Evolutionary conservation across 2,797 vertebrate species (phyloP), one percentile per base, ranked within the genome.

Genomic region (Acestrorhynchus altus): DNA sequence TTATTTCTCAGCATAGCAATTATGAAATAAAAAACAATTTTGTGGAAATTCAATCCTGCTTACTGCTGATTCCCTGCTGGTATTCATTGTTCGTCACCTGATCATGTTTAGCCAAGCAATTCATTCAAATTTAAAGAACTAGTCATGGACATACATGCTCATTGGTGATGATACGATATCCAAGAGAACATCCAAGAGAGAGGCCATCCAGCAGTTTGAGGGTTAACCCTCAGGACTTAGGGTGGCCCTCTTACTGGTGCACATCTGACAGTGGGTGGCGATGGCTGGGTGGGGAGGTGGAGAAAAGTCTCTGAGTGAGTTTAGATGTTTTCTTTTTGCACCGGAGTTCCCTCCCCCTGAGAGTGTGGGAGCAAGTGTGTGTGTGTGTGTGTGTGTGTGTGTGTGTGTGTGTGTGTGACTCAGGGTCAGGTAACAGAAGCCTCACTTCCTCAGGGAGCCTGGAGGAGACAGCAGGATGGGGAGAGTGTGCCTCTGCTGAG

Each of bases 351-450:
- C 86, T 83, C 85, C 87, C 83, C 81, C 72, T 80, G 74, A 52
- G 76, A 67, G 81, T 35, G 51, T 69, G 64, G 18, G 56, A 28
- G 73, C n/a, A 13, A 44, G 42, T 44, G 9, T n/a, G 54, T 20
- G 68, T 47, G 59, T 54, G 66, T 26, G 65, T 22, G 54, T 51
- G 72, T 42, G 49, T 28, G 65, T 47, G 63, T 54, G 63, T 40
- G 69, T 81, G 80, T 28, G 51, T 77, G 72, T 81, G 51, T 78
- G 79, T 81, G 47, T 8, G 22, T 73, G 54, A 39, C 49, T 87
- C 81, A 87, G 89, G 89, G 91, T 93, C 92, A 91, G 91, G 90
- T 93, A 91, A 89, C 90, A 91, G 84, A 82, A 83, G 70, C 83
- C 75, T 83, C 86, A 89, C 81, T 90, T 84, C 82, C 87, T 89